A percentile compares a stretch with the other conserved stretches of the same genome.
Evolutionary conservation across 1,140 invertebrate genomes (phyloP).

Genomic region (Samia ricini): DNA sequence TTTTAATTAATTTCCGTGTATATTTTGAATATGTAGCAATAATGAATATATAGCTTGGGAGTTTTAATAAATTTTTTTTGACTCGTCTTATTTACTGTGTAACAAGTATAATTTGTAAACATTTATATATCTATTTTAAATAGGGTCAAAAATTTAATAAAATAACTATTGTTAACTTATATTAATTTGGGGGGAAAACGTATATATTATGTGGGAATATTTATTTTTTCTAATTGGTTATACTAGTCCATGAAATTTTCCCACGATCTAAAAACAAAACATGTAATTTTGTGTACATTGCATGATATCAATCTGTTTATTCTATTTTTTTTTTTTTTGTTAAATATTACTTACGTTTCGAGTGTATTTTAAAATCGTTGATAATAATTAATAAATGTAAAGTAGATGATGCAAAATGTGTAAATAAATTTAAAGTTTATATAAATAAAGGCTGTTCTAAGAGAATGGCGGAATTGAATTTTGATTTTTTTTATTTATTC

Average conservation of each 20-base stretch:
- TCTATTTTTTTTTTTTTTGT: neutral
- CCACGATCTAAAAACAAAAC: constrained; percentile 41
- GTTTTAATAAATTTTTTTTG: constrained; percentile 65
- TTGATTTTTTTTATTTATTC: constrained; percentile 34
- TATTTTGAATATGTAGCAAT: constrained; percentile 73
- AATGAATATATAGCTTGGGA: constrained; percentile 57
- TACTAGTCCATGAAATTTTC: constrained; percentile 65
- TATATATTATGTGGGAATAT: constrained; percentile 28
- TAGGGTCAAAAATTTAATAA: constrained; percentile 56
- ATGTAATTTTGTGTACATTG: neutral
- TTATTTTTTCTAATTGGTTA: constrained; percentile 71
- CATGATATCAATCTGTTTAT: neutral
- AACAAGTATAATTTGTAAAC: constrained; percentile 55
- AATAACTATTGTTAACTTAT: constrained; percentile 28
- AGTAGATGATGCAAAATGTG: constrained; percentile 74
- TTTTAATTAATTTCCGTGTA: constrained; percentile 50
- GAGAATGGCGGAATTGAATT: constrained; percentile 51
- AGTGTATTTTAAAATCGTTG: constrained; percentile 76
- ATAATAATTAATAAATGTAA: constrained; percentile 69
- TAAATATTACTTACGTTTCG: constrained; percentile 63
- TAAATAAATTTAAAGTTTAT: constrained; percentile 78
- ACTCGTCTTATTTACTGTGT: constrained; percentile 41
- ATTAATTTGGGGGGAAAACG: constrained; percentile 27
- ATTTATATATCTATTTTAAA: constrained; percentile 24
- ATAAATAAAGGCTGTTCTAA: constrained; percentile 74